Base-by-base conservation (phyloP, 2,113 vertebrate species). In the Anser cygnoides region DNA sequence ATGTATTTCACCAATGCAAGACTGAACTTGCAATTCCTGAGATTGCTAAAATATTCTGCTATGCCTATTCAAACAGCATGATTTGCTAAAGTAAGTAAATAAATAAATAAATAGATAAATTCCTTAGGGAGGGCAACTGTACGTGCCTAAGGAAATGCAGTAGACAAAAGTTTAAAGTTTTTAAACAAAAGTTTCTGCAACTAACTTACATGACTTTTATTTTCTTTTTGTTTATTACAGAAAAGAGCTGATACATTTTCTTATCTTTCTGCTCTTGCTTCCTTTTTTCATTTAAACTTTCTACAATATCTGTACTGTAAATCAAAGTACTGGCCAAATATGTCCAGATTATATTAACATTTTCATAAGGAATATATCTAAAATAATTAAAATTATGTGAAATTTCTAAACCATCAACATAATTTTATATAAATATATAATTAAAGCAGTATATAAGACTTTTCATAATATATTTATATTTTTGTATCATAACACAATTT, bases 71-170 rank as follows among this genome's bases (percentile, higher is more conserved):
- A 59, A 85, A 77, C 9, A n/a, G 59, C 35, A n/a, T 28, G 72
- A 87, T 78, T 52, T 92, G 87, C 78, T 92, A 65, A 61, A 92
- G 39, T 39, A 39, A 39, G 10, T 39, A 39, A 22, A 49, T 49
- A 49, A 49, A 49, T 49, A 49, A 49, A 49, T 46, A 20, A 19
- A 46, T 49, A 49, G 22, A 49, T 49, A 33, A 39, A 83, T 29
- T 46, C 70, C 54, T 74, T 7, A 8, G 3, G 22, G 65, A 89
- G 59, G 82, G 72, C 87, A 86, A 44, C 12, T 41, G 54, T 18
- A 54, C 46, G 44, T 72, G 93, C 90, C 95, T 85, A 26, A 95
- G 90, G 89, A 96, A 87, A 96, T 16, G 46, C 57, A 87, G 31
- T 20, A 41, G 6, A 19, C 25, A 49, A 61, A 62, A 84, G 23